These are phyloP conservation scores for Puffinus mauretanicus DNA, from an alignment of 2,113 vertebrate genomes.

Conservation along the genomic window DNA sequence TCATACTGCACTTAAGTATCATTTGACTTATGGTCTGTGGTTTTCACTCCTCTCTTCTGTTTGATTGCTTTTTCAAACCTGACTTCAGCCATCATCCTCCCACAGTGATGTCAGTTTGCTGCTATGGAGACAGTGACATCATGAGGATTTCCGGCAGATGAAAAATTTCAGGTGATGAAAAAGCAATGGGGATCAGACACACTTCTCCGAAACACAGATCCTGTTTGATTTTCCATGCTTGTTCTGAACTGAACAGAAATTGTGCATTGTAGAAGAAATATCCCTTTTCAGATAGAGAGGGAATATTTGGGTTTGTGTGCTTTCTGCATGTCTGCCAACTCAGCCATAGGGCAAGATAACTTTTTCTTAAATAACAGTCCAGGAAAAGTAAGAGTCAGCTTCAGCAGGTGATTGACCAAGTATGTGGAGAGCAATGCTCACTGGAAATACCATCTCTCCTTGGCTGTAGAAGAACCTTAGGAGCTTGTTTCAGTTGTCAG, in stretches of 20 bases:
- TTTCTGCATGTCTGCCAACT: neutral
- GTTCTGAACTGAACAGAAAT: neutral
- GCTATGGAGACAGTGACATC: neutral
- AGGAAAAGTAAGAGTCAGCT: neutral
- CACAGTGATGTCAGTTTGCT: neutral
- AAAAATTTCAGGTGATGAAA: neutral
- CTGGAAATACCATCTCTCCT: neutral
- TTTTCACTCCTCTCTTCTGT: neutral
- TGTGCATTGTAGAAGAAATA: neutral
- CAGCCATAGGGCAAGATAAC: neutral
- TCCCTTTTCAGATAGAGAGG: fast-evolving
- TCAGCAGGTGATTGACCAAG: neutral
- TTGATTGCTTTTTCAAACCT: neutral
- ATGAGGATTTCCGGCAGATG: neutral
- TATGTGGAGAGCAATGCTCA: neutral
- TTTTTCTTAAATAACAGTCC: neutral
- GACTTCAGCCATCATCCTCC: neutral
- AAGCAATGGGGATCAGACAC: neutral
- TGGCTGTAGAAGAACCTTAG: neutral
- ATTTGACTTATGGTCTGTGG: fast-evolving
- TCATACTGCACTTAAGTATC: fast-evolving
- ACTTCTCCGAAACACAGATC: neutral
- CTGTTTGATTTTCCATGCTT: slow-evolving; percentile 22
- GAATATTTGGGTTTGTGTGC: neutral
- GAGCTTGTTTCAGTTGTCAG: neutral